Conservation (phyloP, 2,113 vertebrate genomes). For the Helogale parvula region DNA sequence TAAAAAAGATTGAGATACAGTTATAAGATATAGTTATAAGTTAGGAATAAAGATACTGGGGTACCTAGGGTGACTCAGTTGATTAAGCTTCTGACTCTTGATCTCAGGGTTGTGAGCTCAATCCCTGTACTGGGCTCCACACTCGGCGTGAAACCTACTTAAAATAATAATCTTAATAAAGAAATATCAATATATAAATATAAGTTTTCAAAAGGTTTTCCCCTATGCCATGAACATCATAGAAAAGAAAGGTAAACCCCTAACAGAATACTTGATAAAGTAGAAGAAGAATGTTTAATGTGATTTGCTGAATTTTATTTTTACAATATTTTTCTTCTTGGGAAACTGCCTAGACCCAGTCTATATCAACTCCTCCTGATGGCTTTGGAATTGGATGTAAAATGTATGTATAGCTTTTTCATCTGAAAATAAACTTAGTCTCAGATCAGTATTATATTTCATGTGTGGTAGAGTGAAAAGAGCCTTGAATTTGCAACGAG, state of each 20-base stretch:
- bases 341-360: not conserved
- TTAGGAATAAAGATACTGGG: not conserved
- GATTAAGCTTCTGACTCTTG: too few species aligned
- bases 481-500: not conserved
- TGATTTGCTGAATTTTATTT: not conserved
- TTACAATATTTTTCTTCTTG: not conserved
- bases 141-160: too few species aligned
- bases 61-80: too few species aligned
- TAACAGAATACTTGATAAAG: not conserved
- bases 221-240: not conserved
- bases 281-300: not conserved
- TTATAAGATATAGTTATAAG: not conserved
- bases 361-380: not conserved
- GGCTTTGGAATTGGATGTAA: not conserved
- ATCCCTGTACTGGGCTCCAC: too few species aligned
- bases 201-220: not conserved
- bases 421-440: not conserved
- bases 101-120: too few species aligned
- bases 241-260: not conserved
- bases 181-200: not conserved
- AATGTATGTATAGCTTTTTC: not conserved
- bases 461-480: not conserved
- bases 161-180: not conserved
- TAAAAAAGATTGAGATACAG: not conserved
- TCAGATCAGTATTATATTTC: not conserved